phyloP scores from a whole-genome alignment of 2,888 invertebrate species.

The Dolichomitus sp. region DNA sequence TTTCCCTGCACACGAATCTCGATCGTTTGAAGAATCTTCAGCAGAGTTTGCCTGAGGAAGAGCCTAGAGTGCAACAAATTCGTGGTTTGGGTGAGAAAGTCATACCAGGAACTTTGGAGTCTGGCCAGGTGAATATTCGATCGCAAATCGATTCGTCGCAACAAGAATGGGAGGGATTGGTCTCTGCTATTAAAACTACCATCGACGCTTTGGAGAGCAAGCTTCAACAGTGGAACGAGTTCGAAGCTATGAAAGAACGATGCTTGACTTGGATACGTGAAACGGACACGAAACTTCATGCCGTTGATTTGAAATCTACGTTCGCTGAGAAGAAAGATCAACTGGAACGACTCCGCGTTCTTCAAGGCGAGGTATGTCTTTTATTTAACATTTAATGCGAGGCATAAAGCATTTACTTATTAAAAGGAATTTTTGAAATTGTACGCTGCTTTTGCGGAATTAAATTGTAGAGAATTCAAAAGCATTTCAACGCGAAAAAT shows the following conservation, averaged over 20 bases:
- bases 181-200: conserved; percentile 92
- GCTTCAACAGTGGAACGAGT: conserved; percentile 96
- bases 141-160: conserved; percentile 95
- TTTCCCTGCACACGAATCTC: conserved; percentile 94
- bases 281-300: conserved; percentile 95
- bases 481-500: too few relatives aligned
- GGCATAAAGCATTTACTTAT: not conserved
- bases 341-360: conserved; percentile 91
- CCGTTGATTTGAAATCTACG: conserved; percentile 94
- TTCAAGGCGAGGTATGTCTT: conserved; percentile 91
- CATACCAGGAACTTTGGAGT: conserved; percentile 94
- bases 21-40: conserved; percentile 93
- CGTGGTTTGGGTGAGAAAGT: conserved; percentile 95
- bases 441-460: too few relatives aligned
- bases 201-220: conserved; percentile 94
- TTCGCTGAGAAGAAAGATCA: conserved; percentile 94
- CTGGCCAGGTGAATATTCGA: conserved; percentile 94
- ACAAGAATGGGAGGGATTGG: conserved; percentile 95
- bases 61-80: conserved; percentile 93
- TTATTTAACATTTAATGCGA: not conserved
- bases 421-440: too few relatives aligned
- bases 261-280: conserved; percentile 96
- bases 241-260: conserved; percentile 94
- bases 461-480: too few relatives aligned
- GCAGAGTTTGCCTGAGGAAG: conserved; percentile 94